Conservation (phyloP, 1,140 invertebrate species). For the Lycorma delicatula region DNA sequence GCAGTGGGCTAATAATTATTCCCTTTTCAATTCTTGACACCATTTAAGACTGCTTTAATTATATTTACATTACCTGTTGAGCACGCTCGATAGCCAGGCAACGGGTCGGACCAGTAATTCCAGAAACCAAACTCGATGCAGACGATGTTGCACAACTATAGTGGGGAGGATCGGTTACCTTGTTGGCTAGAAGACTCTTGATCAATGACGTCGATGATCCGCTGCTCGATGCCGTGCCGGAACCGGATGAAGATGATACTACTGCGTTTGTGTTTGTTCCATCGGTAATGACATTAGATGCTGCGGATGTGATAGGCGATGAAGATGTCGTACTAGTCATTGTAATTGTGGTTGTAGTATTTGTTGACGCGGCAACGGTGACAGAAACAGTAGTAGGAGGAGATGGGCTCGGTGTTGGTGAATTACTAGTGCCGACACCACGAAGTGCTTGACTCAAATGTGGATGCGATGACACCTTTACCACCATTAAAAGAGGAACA, state of each 20-base stretch:
- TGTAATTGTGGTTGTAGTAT: constrained; percentile 20
- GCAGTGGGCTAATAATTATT: too few relatives aligned
- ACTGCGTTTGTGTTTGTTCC: constrained; percentile 25
- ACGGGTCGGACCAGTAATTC: too few relatives aligned
- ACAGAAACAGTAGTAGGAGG: constrained; percentile 15
- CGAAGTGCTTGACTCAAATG: constrained; percentile 51
- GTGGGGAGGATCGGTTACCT: constrained; percentile 48
- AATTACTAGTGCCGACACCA: constrained; percentile 40
- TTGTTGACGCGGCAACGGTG: constrained; percentile 20
- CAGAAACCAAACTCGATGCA: too few relatives aligned
- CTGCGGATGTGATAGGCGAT: constrained; percentile 33
- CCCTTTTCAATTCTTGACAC: too few relatives aligned
- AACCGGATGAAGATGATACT: not conserved
- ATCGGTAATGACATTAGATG: constrained; percentile 35
- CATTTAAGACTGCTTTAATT: too few relatives aligned
- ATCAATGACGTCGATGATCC: constrained; percentile 57
- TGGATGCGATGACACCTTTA: constrained; percentile 50
- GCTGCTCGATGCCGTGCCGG: constrained; percentile 30
- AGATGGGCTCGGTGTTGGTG: constrained; percentile 27
- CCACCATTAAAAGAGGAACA: too few relatives aligned
- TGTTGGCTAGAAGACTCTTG: constrained; percentile 76
- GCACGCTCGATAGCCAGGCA: too few relatives aligned
- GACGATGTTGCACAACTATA: too few relatives aligned
- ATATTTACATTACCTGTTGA: too few relatives aligned
- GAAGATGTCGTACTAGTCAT: constrained; percentile 21